Evolutionary conservation across 2,888 invertebrate genomes (phyloP), one percentile per base, ranked within the genome.

Genomic region (Dryococelus australis): DNA sequence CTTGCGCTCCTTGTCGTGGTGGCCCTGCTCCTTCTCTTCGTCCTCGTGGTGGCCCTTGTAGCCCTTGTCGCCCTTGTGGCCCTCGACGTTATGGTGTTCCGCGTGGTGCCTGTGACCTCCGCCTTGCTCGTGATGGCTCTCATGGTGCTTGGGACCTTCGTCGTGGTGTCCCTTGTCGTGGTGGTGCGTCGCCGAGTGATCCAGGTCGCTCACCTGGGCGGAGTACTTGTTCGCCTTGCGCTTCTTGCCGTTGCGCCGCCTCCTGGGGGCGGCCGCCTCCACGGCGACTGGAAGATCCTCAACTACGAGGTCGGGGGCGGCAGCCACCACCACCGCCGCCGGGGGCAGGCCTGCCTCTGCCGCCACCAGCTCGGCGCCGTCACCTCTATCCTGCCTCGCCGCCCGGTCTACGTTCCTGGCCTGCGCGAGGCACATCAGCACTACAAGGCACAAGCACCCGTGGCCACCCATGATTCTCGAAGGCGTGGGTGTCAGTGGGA

Each of bases 1-100:
- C 86, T 94, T 93, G 1, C 94, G 94, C 90, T 95, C 95, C 88
- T 94, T 94, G 89, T 94, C 93, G 91, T 96, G 95, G 51, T 90
- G 88, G 89, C 94, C 95, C 93, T 95, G 0, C 95, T 5, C 95
- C 91, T 95, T 95, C 90, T 6, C 65, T 65, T 95, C 95, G 0
- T 95, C 95, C 87, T 94, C 94, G 86, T 95, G 95, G 86, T 94
- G 93, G 89, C 94, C 94, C 85, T 94, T 93, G 85, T 93, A 93
- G 0, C 94, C 94, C 0, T 94, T 94, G 84, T 95, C 95, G 87
- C 93, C 93, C 88, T 89, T 89, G 86, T 89, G 89, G 85, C 90
- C 89, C 24, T 85, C 86, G n/a, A 43, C 84, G 26, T 51, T 27
- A n/a, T 79, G 78, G 53, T 81, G 83, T 12, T 28, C 84, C 86